Base-by-base conservation (phyloP, 2,797 vertebrate species). In the Phyllotis vaccarum region DNA sequence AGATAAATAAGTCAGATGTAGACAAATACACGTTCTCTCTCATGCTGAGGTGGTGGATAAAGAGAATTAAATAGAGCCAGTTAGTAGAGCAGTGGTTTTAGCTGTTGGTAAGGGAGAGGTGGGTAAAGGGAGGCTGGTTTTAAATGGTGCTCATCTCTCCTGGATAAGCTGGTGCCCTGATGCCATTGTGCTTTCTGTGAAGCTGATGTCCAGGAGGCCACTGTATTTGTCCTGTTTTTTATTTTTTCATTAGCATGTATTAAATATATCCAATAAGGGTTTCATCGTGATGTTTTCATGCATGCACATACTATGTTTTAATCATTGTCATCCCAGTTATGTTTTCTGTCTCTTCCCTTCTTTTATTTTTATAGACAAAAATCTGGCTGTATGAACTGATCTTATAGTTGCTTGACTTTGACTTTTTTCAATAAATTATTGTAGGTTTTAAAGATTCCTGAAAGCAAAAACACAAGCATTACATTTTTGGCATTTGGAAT, bases 391-490 rank as follows among this genome's bases (percentile, higher is more conserved):
- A 19, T 58, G 29, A 95, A 70, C 31, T 90, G 27, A 14, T 74
- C 60, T 85, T 90, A 89, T 87, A 92, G 64, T 94, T 96, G 76
- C 7, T 90, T 75, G 1, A 17, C 70, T 97, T 85, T 29, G 76
- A 43, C 40, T 83, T 62, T 66, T 79, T 95, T 92, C 66, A 74
- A 1, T 87, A 92, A 85, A n/a, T 80, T 88, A 83, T 70, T 81
- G 3, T 27, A 89, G 46, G 9, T 91, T 96, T 89, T 90, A 93
- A 64, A 66, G 29, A 2, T 10, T 80, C 34, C 29, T 80, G 37
- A 95, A 95, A 89, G 90, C 31, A 89, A 74, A 68, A 87, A 85
- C 91, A 85, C 90, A 92, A 96, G 62, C 66, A 85, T 93, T 76
- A 46, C 54, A 46, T 34, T 62, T 89, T 21, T 14, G 72, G 29